Base-by-base conservation (phyloP, 2,888 invertebrate genomes). In the Calliopum simillimum region DNA sequence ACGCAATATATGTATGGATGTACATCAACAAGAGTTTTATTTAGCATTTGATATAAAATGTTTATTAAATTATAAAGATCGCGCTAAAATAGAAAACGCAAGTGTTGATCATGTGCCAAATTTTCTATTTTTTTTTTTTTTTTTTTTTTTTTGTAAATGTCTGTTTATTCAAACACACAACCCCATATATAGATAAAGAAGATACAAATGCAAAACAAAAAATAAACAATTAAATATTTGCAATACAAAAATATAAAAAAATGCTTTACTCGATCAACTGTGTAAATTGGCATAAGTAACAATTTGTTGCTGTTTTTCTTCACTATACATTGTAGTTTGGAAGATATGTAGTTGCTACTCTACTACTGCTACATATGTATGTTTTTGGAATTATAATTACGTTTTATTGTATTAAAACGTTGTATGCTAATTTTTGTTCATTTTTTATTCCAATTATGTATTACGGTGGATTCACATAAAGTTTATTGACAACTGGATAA, bases 311-410 rank as follows among this genome's bases (percentile, higher is more conserved):
- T 53, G 21, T 51, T 53, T 53, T 53, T 53, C 23, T 5, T n/a
- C n/a, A n/a, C n/a, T 16, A n/a, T 14, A 19, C 19, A n/a, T 51
- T n/a, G 25, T 33, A 33, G 14, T 51, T 33, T 8, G 33, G 33
- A 33, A 33, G 33, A 33, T 33, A 33, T 33, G 25, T 63, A 43
- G 64, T 64, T 53, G 5, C 19, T n/a, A 19, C 41, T 58, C 25
- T 21, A 21, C 19, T 63, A 25, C 53, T 64, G 44, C 25, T 62
- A 47, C 46, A 21, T 47, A 44, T 55, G 56, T 46, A 33, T 58
- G 66, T 47, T 66, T 66, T 66, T 44, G 65, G 47, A 56, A 66
- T 66, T 33, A 43, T 55, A 56, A 66, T 58, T 66, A 58, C 47
- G 55, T 55, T 33, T 33, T 33, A 33, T 33, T 33, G 33, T 33